Conservation (phyloP, 2,888 invertebrate genomes). For the Drosophila mulleri region DNA sequence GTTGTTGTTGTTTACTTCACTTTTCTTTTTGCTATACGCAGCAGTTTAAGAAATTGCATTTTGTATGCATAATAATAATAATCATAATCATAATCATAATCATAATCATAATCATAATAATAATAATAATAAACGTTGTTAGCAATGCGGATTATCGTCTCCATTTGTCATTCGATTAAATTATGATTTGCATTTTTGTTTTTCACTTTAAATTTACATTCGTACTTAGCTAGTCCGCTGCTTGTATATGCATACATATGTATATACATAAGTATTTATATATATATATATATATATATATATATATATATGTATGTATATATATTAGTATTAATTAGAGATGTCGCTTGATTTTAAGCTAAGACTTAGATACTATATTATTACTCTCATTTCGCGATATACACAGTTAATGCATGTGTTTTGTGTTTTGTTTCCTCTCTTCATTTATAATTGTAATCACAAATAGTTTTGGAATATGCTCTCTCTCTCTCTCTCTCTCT, state of each 20-base stretch:
- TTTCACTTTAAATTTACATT: slow-evolving; percentile 56
- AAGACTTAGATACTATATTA: slow-evolving; percentile 48
- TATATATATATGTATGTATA: too few relatives aligned
- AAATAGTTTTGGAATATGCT: slow-evolving; percentile 79
- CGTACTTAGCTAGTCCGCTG: slow-evolving; percentile 50
- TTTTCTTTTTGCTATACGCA: slow-evolving; percentile 47
- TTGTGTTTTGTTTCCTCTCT: slow-evolving; percentile 61
- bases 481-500: slow-evolving; percentile 37
- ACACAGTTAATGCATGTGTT: slow-evolving; percentile 60
- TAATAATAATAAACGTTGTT: slow-evolving; percentile 56
- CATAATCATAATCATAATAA: slow-evolving; percentile 34
- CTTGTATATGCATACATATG: slow-evolving; percentile 7
- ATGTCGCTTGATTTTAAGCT: slow-evolving; percentile 41
- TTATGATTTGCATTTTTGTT: slow-evolving; percentile 23
- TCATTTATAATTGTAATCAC: slow-evolving; percentile 75
- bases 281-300: slow-evolving; percentile 6
- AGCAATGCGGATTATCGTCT: slow-evolving; percentile 24
- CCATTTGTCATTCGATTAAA: slow-evolving; percentile 51
- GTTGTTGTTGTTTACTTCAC: slow-evolving; percentile 11
- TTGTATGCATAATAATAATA: slow-evolving; percentile 59
- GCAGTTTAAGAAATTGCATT: slow-evolving; percentile 59
- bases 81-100: slow-evolving; percentile 41
- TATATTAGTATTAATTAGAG: slow-evolving; percentile 35
- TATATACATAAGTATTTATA: neutral
- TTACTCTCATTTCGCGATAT: slow-evolving; percentile 50